These are phyloP conservation scores for Calameuta filiformis DNA, from an alignment of 2,888 invertebrate species.

Conservation along the genomic window DNA sequence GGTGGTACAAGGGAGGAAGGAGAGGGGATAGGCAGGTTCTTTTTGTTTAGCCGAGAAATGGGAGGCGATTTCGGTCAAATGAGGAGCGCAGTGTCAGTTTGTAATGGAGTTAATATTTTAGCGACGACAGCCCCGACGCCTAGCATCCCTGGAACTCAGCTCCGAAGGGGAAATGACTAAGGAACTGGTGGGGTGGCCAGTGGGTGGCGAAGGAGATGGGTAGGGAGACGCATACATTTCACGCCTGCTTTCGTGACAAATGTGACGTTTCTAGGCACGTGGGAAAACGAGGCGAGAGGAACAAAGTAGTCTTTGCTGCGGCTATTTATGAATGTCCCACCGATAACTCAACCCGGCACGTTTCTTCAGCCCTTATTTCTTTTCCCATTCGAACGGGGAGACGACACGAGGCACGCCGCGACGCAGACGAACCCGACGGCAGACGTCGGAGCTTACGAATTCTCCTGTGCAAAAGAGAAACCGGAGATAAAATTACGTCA, in stretches of 20 bases:
- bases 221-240: constrained; percentile 44
- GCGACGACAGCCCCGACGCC: constrained; percentile 14
- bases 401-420: background rate
- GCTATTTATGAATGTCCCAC: constrained; percentile 9
- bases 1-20: background rate
- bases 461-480: background rate
- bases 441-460: background rate
- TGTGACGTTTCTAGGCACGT: constrained; percentile 44
- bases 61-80: constrained; percentile 40
- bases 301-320: constrained; percentile 37
- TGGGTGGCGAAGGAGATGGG: background rate
- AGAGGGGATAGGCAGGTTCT: background rate
- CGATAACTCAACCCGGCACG: constrained; percentile 1
- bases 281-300: constrained; percentile 37
- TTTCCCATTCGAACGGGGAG: background rate
- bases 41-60: constrained; percentile 31
- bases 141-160: constrained; percentile 28
- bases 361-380: background rate
- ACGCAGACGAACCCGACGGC: background rate
- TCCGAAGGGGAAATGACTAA: constrained; percentile 21
- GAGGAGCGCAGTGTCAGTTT: constrained; percentile 32
- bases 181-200: constrained; percentile 11
- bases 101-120: constrained; percentile 51
- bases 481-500: constrained; percentile 3
- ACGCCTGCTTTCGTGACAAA: constrained; percentile 52